Evolutionary conservation across 1,140 invertebrate genomes (phyloP).

Genomic region (Babylonia areolata): DNA sequence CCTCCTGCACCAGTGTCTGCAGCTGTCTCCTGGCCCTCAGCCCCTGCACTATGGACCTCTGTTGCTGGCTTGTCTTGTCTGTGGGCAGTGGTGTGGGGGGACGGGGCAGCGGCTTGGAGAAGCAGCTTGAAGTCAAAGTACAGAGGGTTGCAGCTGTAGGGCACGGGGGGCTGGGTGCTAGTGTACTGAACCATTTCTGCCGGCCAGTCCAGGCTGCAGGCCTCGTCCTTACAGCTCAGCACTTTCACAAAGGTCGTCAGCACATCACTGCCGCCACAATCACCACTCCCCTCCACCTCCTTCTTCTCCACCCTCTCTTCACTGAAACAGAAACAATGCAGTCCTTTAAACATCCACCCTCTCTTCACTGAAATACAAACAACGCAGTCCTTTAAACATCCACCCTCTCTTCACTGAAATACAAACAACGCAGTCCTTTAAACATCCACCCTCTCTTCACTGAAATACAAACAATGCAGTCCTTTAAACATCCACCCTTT

Average conservation of each 20-base stretch:
- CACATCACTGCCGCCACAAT: background rate
- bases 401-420: no score
- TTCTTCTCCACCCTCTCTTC: background rate
- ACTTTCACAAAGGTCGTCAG: constrained; percentile 60
- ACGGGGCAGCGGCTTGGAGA: background rate
- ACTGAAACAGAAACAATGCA: background rate
- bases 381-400: no score
- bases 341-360: no score
- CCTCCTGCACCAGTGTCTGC: constrained; percentile 14
- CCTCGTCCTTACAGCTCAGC: constrained; percentile 57
- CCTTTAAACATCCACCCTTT: no score
- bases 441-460: no score
- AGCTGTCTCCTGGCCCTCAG: constrained; percentile 2
- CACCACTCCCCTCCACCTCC: background rate
- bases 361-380: no score
- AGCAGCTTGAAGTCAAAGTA: constrained; percentile 65
- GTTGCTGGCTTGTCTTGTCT: background rate
- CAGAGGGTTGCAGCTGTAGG: constrained; percentile 67
- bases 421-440: no score
- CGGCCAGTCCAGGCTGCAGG: constrained; percentile 65
- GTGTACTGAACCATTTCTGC: constrained; percentile 66
- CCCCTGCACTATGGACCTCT: background rate
- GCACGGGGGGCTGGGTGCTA: constrained; percentile 52
- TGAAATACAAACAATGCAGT: no score
- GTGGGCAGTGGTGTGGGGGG: background rate